phyloP scores from a whole-genome alignment of 1,140 invertebrate species.

The Ctenoplectra terminalis region DNA sequence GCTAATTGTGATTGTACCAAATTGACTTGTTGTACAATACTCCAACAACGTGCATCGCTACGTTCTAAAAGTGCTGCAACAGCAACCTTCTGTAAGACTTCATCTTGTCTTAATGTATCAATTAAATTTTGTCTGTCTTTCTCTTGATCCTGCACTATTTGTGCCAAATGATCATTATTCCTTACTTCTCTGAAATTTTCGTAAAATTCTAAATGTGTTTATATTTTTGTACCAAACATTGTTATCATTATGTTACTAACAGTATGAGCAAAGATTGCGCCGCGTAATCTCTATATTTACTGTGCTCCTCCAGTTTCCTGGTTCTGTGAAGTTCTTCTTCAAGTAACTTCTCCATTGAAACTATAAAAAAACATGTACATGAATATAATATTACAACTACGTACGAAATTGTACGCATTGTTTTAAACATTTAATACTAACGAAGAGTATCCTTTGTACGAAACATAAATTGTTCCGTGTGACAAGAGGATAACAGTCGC shows the following conservation, averaged over 20 bases:
- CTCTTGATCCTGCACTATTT: constrained; percentile 86
- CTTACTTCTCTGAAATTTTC: constrained; percentile 81
- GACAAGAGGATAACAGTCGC: constrained; percentile 83
- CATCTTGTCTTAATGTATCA: constrained; percentile 85
- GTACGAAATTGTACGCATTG: background rate
- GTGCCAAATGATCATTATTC: constrained; percentile 84
- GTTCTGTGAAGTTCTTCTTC: constrained; percentile 85
- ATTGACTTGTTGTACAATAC: constrained; percentile 90
- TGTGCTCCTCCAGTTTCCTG: constrained; percentile 84
- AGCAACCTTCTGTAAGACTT: constrained; percentile 89
- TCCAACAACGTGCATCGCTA: constrained; percentile 89
- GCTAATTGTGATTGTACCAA: constrained; percentile 90
- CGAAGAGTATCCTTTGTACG: constrained; percentile 80
- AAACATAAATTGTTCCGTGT: constrained; percentile 79
- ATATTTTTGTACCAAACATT: constrained; percentile 15
- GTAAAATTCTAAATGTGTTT: background rate
- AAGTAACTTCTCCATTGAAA: constrained; percentile 87
- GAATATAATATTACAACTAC: background rate
- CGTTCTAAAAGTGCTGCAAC: constrained; percentile 89
- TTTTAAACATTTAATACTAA: constrained; percentile 62
- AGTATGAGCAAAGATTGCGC: constrained; percentile 84
- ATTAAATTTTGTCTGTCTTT: constrained; percentile 84
- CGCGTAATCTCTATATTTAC: constrained; percentile 84
- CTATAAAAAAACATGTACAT: constrained; percentile 75
- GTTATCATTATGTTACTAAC: constrained; percentile 68